Evolutionary conservation across 2,113 vertebrate genomes (phyloP), one percentile per base, ranked within the genome.

Genomic region (Tachuris rubrigastra): DNA sequence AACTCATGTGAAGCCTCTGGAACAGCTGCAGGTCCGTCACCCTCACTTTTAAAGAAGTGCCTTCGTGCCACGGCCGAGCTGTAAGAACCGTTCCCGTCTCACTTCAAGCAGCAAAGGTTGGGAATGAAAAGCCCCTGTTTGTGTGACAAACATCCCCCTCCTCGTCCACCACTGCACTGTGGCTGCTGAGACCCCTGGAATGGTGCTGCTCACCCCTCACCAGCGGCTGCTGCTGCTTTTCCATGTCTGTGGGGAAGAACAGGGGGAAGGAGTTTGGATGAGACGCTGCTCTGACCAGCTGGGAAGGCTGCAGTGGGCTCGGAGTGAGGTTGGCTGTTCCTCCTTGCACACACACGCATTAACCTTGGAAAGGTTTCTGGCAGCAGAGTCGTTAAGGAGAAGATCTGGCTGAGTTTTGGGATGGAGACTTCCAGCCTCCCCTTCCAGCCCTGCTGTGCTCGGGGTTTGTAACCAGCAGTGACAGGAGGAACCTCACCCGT

Each of bases 131-230:
- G 14, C 24, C 24, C 23, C 47, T 39, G 24, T 52, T 62, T 86
- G 55, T 80, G 33, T 28, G 28, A 60, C 20, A 33, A 58, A 31
- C 55, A 33, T n/a, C n/a, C n/a, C 30, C 21, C 53, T 4, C 55
- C 30, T 16, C 19, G 31, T 5, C 9, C 49, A 4, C 4, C 5
- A 33, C 31, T 3, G 17, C 20, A 6, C 47, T 74, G 47, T 3
- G 1, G 28, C 10, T 6, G 21, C 66, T 39, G 37, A 62, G 35
- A 22, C 33, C 49, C 47, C 16, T 1, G 2, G 9, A 1, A 0
- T 1, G 23, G 14, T 35, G 42, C 56, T 39, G 14, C 39, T 73
- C 5, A 3, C 37, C 7, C 8, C 59, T 41, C 19, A 12, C 17
- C 14, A 39, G 58, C 1, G 4, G 44, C 31, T 17, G 31, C 67